These are phyloP conservation scores for Pentalonia nigronervosa DNA, from an alignment of 1,140 invertebrate genomes.

Conservation along the genomic window DNA sequence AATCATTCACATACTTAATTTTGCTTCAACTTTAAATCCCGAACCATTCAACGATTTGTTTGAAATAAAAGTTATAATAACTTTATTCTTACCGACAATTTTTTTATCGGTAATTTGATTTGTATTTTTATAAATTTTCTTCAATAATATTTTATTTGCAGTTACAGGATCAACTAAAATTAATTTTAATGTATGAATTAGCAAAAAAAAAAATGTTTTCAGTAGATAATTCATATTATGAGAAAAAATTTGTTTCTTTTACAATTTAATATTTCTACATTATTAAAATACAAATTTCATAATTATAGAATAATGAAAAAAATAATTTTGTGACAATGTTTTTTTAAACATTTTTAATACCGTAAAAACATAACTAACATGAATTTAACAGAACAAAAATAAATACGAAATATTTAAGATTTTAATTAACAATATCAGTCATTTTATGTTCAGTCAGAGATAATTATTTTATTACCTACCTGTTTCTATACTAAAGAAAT, in stretches of 20 bases:
- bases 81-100: constrained; percentile 65
- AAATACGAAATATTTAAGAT: not conserved
- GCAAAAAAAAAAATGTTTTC: not conserved
- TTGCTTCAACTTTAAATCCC: constrained; percentile 43
- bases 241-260: not conserved
- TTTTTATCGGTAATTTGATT: not conserved
- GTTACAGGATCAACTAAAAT: constrained; percentile 34
- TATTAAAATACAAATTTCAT: not conserved
- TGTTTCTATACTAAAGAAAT: not conserved
- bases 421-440: not conserved
- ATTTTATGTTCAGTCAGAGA: not conserved
- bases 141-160: not conserved
- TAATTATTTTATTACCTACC: not conserved
- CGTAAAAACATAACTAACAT: not conserved
- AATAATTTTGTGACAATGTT: not conserved
- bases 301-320: not conserved
- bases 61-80: constrained; percentile 65
- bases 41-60: constrained; percentile 70
- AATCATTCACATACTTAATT: constrained; percentile 52
- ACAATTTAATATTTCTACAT: not conserved
- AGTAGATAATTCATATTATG: not conserved
- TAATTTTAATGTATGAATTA: not conserved
- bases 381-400: not conserved
- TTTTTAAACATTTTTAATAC: too few species aligned
- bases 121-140: not conserved